phyloP scores from a whole-genome alignment of 2,888 invertebrate genomes.

The Euzophera pinguis region DNA sequence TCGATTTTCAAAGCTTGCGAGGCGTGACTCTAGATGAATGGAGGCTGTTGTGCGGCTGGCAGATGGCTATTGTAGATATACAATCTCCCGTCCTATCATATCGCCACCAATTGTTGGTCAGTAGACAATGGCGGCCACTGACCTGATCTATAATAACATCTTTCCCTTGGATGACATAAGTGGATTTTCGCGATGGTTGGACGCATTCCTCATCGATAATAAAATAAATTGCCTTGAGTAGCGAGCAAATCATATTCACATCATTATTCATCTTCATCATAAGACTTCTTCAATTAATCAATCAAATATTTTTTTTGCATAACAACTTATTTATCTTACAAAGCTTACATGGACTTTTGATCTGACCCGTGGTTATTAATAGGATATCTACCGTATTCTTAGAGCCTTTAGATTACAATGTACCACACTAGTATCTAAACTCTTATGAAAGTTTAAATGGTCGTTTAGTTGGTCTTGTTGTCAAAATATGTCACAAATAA shows the following conservation, averaged over 20 bases:
- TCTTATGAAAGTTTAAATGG: neutral
- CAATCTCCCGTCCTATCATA: conserved; percentile 39
- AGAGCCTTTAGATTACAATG: neutral
- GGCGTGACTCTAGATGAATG: conserved; percentile 63
- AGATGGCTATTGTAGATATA: conserved; percentile 44
- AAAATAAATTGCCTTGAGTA: too few species aligned
- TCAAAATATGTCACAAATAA: neutral
- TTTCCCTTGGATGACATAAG: neutral
- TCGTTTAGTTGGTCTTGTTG: neutral
- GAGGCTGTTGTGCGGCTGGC: conserved; percentile 30
- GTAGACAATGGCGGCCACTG: conserved; percentile 42
- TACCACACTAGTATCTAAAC: neutral
- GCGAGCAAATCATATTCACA: too few species aligned
- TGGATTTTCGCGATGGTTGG: neutral
- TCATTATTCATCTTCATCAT: too few species aligned
- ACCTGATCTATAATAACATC: conserved; percentile 34
- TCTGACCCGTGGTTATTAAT: too few species aligned
- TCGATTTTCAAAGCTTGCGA: conserved; percentile 43
- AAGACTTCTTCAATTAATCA: too few species aligned
- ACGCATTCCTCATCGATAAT: too few species aligned
- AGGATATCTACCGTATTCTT: too few species aligned
- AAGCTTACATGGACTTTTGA: too few species aligned
- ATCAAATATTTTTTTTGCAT: too few species aligned
- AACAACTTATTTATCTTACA: too few species aligned
- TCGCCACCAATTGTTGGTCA: conserved; percentile 33